A percentile compares a stretch with the other conserved stretches of the same genome.
Conservation (phyloP, 2,113 vertebrate species). For the Hippopotamus amphibius region DNA sequence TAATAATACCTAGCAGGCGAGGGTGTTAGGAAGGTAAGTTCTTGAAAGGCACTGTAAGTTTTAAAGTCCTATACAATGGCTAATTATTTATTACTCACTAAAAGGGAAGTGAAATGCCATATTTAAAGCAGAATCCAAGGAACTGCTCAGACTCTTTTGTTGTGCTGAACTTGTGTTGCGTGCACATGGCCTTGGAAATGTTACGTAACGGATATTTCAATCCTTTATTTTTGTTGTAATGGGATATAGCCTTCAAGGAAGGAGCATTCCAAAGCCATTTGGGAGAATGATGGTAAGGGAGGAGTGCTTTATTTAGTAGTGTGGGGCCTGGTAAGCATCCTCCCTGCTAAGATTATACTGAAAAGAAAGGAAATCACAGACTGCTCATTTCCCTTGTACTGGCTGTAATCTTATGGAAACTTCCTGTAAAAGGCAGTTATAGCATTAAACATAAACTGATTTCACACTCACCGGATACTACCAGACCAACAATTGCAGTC, state of each 20-base stretch:
- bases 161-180: not conserved
- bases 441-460: constrained; percentile 82
- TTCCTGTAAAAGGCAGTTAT: constrained; percentile 83
- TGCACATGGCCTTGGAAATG: not conserved
- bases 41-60: not conserved
- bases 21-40: constrained; percentile 3
- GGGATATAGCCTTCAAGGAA: constrained; percentile 45
- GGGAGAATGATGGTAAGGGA: constrained; percentile 25
- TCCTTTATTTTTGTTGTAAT: constrained; percentile 34
- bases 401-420: constrained; percentile 79
- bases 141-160: not conserved
- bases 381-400: constrained; percentile 80
- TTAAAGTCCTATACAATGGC: not conserved
- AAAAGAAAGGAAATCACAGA: constrained; percentile 81
- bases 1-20: not conserved
- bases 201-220: not conserved
- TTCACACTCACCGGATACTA: constrained; percentile 80
- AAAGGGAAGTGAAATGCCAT: constrained; percentile 48
- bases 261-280: constrained; percentile 1
- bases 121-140: constrained; percentile 53
- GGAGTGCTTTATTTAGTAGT: constrained; percentile 75
- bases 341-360: constrained; percentile 80
- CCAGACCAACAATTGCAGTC: constrained; percentile 77
- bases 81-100: constrained; percentile 20
- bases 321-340: constrained; percentile 71